Percentiles rank a stretch among this genome's conserved stretches.
phyloP scores from a whole-genome alignment of 1,140 invertebrate genomes.

The Bombus huntii region DNA sequence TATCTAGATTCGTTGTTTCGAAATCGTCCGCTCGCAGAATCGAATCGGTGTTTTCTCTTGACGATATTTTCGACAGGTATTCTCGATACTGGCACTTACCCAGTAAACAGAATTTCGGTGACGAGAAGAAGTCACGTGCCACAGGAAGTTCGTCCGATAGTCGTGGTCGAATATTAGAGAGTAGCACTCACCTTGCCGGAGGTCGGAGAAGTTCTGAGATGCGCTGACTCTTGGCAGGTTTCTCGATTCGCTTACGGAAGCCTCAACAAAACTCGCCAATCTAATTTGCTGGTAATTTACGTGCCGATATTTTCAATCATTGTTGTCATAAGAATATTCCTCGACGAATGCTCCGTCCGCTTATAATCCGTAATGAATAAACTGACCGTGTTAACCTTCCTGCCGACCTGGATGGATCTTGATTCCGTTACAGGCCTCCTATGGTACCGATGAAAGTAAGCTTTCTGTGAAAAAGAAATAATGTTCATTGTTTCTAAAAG shows the following conservation, averaged over 20 bases:
- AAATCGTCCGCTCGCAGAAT: neutral
- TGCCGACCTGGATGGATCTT: neutral
- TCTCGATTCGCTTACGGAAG: slow-evolving; percentile 80
- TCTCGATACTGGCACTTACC: slow-evolving; percentile 17
- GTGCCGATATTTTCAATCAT: slow-evolving; percentile 61
- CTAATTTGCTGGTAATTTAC: slow-evolving; percentile 74
- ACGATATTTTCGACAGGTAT: neutral
- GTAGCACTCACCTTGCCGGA: slow-evolving; percentile 66
- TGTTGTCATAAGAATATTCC: slow-evolving; percentile 37
- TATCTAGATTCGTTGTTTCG: neutral
- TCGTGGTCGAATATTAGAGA: slow-evolving; percentile 13
- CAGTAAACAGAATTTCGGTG: neutral
- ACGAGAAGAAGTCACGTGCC: slow-evolving; percentile 18
- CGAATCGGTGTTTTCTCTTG: neutral
- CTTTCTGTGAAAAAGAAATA: neutral
- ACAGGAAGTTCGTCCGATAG: slow-evolving; percentile 11
- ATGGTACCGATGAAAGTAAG: neutral
- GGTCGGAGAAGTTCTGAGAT: slow-evolving; percentile 71
- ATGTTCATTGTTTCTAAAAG: neutral
- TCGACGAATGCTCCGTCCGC: neutral
- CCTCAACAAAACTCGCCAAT: slow-evolving; percentile 76
- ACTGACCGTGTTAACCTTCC: neutral
- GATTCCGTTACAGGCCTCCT: neutral
- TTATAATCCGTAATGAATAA: slow-evolving; percentile 1
- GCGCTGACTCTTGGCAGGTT: slow-evolving; percentile 72